These are phyloP conservation scores for Malurus alboscapulatus DNA, from an alignment of 2,113 vertebrate genomes.

Conservation along the genomic window DNA sequence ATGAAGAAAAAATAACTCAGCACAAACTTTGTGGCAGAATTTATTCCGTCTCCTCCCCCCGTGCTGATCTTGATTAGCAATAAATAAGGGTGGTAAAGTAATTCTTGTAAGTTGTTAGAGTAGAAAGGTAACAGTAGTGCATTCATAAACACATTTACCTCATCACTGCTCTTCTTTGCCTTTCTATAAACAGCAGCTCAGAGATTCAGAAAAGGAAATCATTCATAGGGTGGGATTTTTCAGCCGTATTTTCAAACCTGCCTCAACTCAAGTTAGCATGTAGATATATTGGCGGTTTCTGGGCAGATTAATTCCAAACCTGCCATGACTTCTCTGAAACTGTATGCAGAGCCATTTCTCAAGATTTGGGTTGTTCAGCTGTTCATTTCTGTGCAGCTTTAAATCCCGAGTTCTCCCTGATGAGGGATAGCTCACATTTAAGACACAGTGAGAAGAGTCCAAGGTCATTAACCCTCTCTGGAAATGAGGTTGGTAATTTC, in stretches of 20 bases:
- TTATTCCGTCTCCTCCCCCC: not conserved
- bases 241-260: not conserved
- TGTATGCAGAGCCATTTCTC: not conserved
- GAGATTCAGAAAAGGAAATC: not conserved
- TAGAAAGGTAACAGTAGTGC: conserved; percentile 27
- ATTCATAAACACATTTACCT: conserved; percentile 13
- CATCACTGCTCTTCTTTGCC: not conserved
- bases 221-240: not conserved
- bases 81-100: conserved; percentile 26
- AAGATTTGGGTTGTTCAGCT: not conserved
- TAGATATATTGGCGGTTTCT: not conserved
- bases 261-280: not conserved
- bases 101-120: conserved; percentile 5
- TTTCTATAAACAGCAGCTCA: not conserved
- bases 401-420: not conserved
- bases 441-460: not conserved
- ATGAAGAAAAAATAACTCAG: not conserved
- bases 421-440: not conserved
- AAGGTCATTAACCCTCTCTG: not conserved
- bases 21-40: not conserved
- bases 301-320: not conserved
- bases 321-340: not conserved
- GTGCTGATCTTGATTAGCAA: conserved; percentile 1
- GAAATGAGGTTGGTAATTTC: not conserved
- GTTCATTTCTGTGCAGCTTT: not conserved